These are phyloP conservation scores for Syngnathus floridae DNA, from an alignment of 2,113 vertebrate genomes.

Conservation along the genomic window DNA sequence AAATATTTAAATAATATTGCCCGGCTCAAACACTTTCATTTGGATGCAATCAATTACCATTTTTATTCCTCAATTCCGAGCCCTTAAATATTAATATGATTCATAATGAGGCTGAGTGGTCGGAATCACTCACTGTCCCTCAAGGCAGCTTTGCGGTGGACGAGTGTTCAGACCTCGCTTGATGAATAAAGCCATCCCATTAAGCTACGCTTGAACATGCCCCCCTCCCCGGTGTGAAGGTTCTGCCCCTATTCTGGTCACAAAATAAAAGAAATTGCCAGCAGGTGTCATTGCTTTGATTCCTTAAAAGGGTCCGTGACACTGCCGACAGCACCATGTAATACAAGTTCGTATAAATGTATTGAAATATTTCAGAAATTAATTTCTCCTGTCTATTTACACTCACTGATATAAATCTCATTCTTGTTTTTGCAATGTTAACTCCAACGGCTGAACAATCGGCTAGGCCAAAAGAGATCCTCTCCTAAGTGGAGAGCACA, in stretches of 20 bases:
- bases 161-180: slow-evolving; percentile 57
- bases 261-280: slow-evolving; percentile 49
- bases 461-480: slow-evolving; percentile 55
- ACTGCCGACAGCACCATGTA: slow-evolving; percentile 20
- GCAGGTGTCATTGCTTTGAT: slow-evolving; percentile 64
- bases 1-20: slow-evolving; percentile 60
- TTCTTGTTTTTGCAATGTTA: background rate
- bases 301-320: slow-evolving; percentile 41
- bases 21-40: slow-evolving; percentile 65
- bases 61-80: slow-evolving; percentile 71
- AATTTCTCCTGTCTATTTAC: background rate
- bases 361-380: background rate
- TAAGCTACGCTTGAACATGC: slow-evolving; percentile 55
- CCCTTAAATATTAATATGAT: slow-evolving; percentile 74
- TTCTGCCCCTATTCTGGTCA: slow-evolving; percentile 57
- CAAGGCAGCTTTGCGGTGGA: slow-evolving; percentile 63
- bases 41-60: slow-evolving; percentile 70
- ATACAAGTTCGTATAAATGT: background rate
- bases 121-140: slow-evolving; percentile 74
- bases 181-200: slow-evolving; percentile 73
- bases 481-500: slow-evolving; percentile 34
- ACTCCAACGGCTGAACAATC: slow-evolving; percentile 50
- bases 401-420: background rate
- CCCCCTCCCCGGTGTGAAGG: slow-evolving; percentile 41
- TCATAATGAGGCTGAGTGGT: slow-evolving; percentile 75